phyloP scores from a whole-genome alignment of 2,888 invertebrate species.

The Parasteatoda lunata region DNA sequence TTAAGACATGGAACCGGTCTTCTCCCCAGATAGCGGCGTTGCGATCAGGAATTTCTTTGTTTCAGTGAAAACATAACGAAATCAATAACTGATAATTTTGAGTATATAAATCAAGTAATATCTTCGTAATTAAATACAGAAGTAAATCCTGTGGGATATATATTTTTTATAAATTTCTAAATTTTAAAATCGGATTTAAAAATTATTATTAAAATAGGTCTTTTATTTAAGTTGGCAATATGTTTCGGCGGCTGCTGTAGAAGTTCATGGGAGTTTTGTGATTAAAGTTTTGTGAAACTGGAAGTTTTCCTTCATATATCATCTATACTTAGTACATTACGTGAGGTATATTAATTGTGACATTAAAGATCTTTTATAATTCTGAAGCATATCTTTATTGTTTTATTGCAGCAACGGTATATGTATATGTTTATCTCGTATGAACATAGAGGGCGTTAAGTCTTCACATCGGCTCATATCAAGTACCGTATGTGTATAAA shows the following conservation, averaged over 20 bases:
- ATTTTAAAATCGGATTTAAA: too few species aligned
- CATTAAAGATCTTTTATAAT: not conserved
- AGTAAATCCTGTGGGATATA: too few species aligned
- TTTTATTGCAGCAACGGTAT: not conserved
- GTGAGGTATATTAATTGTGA: conserved; percentile 3
- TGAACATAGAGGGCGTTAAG: conserved; percentile 58
- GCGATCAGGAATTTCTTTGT: too few species aligned
- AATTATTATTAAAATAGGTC: too few species aligned
- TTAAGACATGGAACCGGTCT: too few species aligned
- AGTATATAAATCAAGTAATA: too few species aligned
- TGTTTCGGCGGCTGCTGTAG: not conserved
- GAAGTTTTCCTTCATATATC: conserved; percentile 1
- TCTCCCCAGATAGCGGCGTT: too few species aligned
- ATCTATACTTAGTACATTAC: not conserved
- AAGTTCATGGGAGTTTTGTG: not conserved
- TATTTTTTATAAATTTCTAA: too few species aligned
- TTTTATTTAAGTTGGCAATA: too few species aligned
- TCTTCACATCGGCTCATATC: conserved; percentile 14
- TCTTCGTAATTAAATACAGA: too few species aligned
- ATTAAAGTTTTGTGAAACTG: not conserved
- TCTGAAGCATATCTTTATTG: not conserved
- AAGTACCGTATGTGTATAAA: conserved; percentile 4
- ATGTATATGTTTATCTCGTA: conserved; percentile 31
- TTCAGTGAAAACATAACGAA: too few species aligned
- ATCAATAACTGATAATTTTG: too few species aligned